These are phyloP conservation scores for Gila robusta DNA, from an alignment of 2,797 vertebrate genomes.

Conservation along the genomic window DNA sequence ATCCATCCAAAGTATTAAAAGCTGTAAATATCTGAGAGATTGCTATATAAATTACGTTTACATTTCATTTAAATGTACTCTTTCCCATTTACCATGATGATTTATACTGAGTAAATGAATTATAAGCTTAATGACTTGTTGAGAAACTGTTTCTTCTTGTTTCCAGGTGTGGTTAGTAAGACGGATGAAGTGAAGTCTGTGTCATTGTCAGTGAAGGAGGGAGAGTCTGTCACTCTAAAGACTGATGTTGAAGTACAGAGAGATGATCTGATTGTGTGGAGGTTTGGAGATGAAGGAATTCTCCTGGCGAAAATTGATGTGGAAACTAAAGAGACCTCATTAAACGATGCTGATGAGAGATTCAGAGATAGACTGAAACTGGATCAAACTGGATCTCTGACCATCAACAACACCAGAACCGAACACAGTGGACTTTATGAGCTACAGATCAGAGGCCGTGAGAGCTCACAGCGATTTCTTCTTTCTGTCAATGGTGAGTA, in stretches of 20 bases:
- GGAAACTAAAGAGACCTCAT: neutral
- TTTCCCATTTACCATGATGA: too few species aligned
- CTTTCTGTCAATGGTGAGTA: neutral
- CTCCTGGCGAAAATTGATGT: neutral
- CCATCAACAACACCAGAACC: neutral
- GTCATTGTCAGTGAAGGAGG: neutral
- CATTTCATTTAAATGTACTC: neutral
- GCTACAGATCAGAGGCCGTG: neutral
- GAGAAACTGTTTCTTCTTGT: neutral
- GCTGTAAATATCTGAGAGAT: neutral
- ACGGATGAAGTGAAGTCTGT: neutral
- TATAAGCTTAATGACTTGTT: too few species aligned
- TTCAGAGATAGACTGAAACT: neutral
- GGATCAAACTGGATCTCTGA: neutral
- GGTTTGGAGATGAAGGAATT: neutral
- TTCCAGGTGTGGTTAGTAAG: neutral
- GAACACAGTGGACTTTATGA: neutral
- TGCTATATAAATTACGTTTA: neutral
- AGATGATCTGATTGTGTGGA: neutral
- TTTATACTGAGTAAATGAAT: too few species aligned
- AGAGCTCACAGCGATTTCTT: neutral
- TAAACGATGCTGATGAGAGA: neutral
- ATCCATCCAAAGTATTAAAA: neutral
- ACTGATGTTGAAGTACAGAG: neutral
- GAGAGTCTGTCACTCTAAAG: neutral